Base-by-base conservation (phyloP, 2,888 invertebrate genomes). In the Zelleria hepariella region DNA sequence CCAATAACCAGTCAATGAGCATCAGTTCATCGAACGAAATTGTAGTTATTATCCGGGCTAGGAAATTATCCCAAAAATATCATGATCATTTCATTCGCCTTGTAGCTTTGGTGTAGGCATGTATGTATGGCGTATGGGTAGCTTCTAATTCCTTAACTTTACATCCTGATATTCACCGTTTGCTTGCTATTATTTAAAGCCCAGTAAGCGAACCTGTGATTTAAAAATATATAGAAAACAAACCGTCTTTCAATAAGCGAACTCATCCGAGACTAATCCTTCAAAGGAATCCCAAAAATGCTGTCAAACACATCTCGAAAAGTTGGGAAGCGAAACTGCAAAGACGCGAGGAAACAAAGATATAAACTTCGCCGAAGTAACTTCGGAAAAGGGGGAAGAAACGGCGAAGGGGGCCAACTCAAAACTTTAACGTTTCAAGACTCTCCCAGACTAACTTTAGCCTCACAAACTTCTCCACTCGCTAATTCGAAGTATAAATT, bases 401-500 rank as follows among this genome's bases (percentile, higher is more conserved):
- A 47, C n/a, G 62, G 65, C 64, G 62, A 15, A 23, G 80, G 78
- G 72, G 77, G 76, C n/a, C 77, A 79, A 78, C 78, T 80, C 75
- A 75, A 77, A 85, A 86, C 82, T 87, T 85, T 72, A 73, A 77
- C 83, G 80, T 78, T 77, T 77, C 73, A 78, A 78, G 78, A 80
- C 77, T 10, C 48, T 47, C 47, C 20, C 18, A 18, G 58, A 42
- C 23, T n/a, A 59, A 59, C 53, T 59, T 54, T 6, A 24, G 47
- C 32, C 56, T 75, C 66, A 68, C 65, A 63, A 78, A 82, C 73
- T 82, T 80, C 78, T 73, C 74, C 77, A 79, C 82, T 85, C 81
- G 75, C 84, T 87, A 86, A 87, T 87, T 86, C 81, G 72, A 73
- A 83, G 82, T 86, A 86, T 87, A 88, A 87, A 87, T 87, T 87